Base-by-base conservation (phyloP, 2,113 vertebrate species). In the Zootoca vivipara region DNA sequence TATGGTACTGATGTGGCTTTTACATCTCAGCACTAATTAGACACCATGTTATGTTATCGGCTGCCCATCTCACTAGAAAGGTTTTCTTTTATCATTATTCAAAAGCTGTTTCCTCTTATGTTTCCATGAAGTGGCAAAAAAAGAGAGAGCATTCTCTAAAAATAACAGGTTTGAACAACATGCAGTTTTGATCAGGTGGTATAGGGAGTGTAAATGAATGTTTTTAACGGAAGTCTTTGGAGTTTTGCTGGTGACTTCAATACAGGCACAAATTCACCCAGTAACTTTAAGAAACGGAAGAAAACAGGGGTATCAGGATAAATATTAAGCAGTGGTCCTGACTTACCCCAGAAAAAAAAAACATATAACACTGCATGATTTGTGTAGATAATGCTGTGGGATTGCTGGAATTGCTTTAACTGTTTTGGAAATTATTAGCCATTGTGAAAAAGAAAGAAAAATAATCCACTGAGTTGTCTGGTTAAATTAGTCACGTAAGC, bases 101-200 rank as follows among this genome's bases (percentile, higher is more conserved):
- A 38, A 0, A 0, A 74, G 42, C 77, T 86, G 18, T 85, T 93
- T 93, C 77, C 70, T 92, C 42, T 90, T 86, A 82, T 20, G 33
- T 91, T 92, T 94, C 85, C 40, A 88, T 89, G 78, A 91, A 62
- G 20, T 72, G 92, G 91, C 75, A 92, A 93, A 92, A 93, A 90
- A 30, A 80, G 33, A 82, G 64, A n/a, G 12, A 82, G 64, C 89
- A 93, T 93, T 92, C 38, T 86, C 79, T 92, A 85, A 93, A 94
- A 93, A 42, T 90, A 90, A 78, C 73, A 75, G 83, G 86, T 92
- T 91, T 93, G 73, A 93, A 28, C 88, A 82, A 83, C 93, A 93
- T 96, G 94, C 92, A 93, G 77, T 93, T 93, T 94, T 93, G 94
- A 93, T 94, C 93, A 95, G 91, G 93, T 94, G 91, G 85, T 94